Percentiles rank a stretch among this genome's conserved stretches.
These are phyloP conservation scores for Danaus chrysippus DNA, from an alignment of 2,888 invertebrate species.

Conservation along the genomic window DNA sequence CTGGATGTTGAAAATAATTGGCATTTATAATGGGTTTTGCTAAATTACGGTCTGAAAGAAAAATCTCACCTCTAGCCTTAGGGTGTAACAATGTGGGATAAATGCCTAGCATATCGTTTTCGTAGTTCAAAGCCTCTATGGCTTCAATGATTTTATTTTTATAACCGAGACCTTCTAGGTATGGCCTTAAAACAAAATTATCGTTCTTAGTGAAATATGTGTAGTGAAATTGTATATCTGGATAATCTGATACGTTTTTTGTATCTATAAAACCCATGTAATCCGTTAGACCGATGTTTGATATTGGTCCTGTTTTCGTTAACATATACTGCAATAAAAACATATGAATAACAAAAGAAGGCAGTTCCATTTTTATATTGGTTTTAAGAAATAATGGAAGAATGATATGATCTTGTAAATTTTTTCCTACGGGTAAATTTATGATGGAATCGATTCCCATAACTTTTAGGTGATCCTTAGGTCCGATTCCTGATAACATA, in stretches of 20 bases:
- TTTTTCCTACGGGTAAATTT: constrained; percentile 67
- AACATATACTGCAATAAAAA: constrained; percentile 68
- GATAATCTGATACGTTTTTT: constrained; percentile 55
- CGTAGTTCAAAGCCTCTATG: constrained; percentile 43
- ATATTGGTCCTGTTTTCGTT: constrained; percentile 65
- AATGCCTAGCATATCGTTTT: constrained; percentile 52
- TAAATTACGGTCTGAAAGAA: constrained; percentile 63
- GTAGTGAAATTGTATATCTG: constrained; percentile 74
- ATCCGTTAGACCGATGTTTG: constrained; percentile 60
- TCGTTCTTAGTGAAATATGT: constrained; percentile 46
- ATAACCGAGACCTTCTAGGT: constrained; percentile 44
- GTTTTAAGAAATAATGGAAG: constrained; percentile 45
- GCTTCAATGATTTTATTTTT: constrained; percentile 43
- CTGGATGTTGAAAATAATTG: constrained; percentile 78
- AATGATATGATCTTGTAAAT: constrained; percentile 74
- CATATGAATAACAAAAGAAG: constrained; percentile 38
- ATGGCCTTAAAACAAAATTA: constrained; percentile 36
- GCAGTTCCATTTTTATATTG: constrained; percentile 31
- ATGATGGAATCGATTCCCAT: constrained; percentile 52
- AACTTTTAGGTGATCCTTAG: constrained; percentile 49
- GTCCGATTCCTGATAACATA: constrained; percentile 75
- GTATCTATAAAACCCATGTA: constrained; percentile 75
- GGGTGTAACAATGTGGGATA: constrained; percentile 65
- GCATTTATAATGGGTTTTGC: constrained; percentile 78
- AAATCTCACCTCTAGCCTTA: constrained; percentile 76